A percentile compares a stretch with the other conserved stretches of the same genome.
phyloP scores from a whole-genome alignment of 1,140 invertebrate species.

The Cydia amplana region DNA sequence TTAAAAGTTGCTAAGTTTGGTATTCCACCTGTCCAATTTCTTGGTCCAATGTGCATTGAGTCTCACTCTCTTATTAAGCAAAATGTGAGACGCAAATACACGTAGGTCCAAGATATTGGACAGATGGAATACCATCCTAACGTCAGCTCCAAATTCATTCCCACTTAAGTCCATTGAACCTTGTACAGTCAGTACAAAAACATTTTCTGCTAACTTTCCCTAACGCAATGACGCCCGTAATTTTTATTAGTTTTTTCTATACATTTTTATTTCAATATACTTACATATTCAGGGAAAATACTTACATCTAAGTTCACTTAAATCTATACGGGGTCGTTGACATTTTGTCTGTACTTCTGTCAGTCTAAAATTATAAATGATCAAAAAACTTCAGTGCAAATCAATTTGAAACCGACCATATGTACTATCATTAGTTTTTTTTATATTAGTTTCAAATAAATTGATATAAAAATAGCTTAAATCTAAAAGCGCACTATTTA shows the following conservation, averaged over 20 bases:
- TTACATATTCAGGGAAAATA: conserved; percentile 5
- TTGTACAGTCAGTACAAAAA: not conserved
- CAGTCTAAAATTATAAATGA: conserved; percentile 32
- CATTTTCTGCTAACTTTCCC: not conserved
- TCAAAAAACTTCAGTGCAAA: conserved; percentile 38
- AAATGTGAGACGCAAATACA: too few relatives aligned
- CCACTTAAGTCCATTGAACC: not conserved
- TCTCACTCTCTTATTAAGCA: too few relatives aligned
- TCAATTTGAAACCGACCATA: not conserved
- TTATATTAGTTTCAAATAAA: conserved; percentile 65
- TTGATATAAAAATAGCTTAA: conserved; percentile 70
- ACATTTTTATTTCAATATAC: conserved; percentile 5
- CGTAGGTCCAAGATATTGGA: too few relatives aligned
- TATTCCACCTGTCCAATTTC: too few relatives aligned
- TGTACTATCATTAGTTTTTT: conserved; percentile 37
- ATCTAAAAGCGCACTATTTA: conserved; percentile 50
- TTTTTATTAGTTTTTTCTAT: conserved; percentile 14
- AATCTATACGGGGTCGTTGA: not conserved
- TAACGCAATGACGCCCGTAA: not conserved
- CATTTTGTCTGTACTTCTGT: not conserved
- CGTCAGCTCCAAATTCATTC: not conserved
- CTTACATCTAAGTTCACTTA: conserved; percentile 6
- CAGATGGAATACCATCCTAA: too few relatives aligned
- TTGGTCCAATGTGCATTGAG: too few relatives aligned
- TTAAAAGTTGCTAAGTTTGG: conserved; percentile 42